Base-by-base conservation (phyloP, 2,888 invertebrate species). In the Pegoplata infirma region DNA sequence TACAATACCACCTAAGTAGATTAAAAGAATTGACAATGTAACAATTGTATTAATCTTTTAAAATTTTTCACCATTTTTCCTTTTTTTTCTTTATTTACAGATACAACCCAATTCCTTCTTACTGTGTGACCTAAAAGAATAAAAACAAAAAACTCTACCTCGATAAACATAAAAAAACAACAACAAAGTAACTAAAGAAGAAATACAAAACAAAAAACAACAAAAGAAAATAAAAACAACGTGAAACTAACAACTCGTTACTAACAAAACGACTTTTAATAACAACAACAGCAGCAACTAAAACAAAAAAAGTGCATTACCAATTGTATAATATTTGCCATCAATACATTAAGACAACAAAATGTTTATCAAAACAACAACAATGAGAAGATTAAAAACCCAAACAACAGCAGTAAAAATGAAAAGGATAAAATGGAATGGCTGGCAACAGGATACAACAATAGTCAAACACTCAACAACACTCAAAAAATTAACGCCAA, bases 311-410 rank as follows among this genome's bases (percentile, higher is more conserved):
- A 81, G 83, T 82, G 82, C 68, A 79, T 69, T 69, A 69, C 63
- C 78, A 82, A 82, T 76, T 85, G 85, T 86, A 88, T 87, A 87
- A 89, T 89, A 89, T 88, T 88, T 87, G 86, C 87, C 88, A 88
- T 88, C 86, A 86, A 86, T 88, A 87, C 85, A 82, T 80, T 82
- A 83, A 84, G 84, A 80, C 85, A 84, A 83, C 81, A 82, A 80
- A 82, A 87, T 89, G 88, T 82, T 82, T 80, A 81, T 78, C 77
- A 78, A 76, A 67, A 72, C 81, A 74, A 84, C 84, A 76, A 84
- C 84, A 80, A 85, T 86, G 53, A 75, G 79, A 75, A 63, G 71
- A 83, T 81, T 86, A 82, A 85, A 83, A 82, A 84, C 84, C 85
- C 84, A 83, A 81, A 88, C 88, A 59, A 89, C 89, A 64, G 85